phyloP scores from a whole-genome alignment of 2,797 vertebrate species.

The Pangasius larnaudii region DNA sequence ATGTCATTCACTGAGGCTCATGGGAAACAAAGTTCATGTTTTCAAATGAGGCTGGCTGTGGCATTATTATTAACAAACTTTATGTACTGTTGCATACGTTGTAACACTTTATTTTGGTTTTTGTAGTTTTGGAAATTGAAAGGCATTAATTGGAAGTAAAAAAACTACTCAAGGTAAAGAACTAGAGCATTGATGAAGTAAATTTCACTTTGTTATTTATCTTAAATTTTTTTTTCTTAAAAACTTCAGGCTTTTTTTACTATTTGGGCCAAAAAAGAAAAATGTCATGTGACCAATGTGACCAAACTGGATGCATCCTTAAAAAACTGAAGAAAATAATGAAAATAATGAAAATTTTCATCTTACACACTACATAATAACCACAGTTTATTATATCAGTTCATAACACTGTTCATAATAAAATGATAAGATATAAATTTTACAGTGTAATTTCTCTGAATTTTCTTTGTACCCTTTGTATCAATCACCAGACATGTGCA shows the following conservation, averaged over 20 bases:
- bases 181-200: neutral
- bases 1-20: neutral
- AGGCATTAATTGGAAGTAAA: neutral
- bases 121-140: neutral
- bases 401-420: neutral
- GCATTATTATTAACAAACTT: neutral
- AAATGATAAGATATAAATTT: neutral
- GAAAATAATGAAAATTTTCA: neutral
- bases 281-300: neutral
- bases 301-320: neutral
- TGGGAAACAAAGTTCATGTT: neutral
- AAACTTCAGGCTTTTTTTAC: neutral
- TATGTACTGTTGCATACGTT: neutral
- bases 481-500: neutral
- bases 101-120: neutral
- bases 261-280: neutral
- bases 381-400: neutral
- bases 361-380: neutral
- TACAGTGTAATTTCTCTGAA: neutral
- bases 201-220: neutral
- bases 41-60: neutral
- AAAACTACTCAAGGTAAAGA: neutral
- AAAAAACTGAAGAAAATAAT: neutral
- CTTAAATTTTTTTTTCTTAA: neutral
- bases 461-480: neutral